phyloP scores from a whole-genome alignment of 1,140 invertebrate genomes.

The Bombus pascuorum region DNA sequence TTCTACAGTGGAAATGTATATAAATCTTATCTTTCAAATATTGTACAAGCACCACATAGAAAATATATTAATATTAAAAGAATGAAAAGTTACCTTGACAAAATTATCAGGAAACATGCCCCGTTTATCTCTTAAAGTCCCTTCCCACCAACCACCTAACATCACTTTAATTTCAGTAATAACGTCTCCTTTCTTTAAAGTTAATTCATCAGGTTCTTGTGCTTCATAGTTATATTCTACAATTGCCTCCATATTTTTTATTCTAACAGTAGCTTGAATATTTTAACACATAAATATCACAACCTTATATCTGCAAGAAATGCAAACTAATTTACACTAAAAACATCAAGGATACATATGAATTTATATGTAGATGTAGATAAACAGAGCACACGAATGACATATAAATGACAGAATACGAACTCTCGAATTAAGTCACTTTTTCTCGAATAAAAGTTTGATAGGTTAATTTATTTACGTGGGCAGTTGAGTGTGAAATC shows the following conservation, averaged over 20 bases:
- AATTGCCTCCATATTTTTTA: constrained; percentile 85
- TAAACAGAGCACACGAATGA: constrained; percentile 1
- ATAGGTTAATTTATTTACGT: constrained; percentile 6
- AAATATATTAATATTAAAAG: background rate
- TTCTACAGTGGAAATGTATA: background rate
- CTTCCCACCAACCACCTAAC: constrained; percentile 98
- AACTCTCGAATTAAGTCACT: background rate
- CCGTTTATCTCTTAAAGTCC: constrained; percentile 92
- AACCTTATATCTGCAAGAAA: constrained; percentile 43
- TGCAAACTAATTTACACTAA: background rate
- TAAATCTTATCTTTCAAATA: background rate
- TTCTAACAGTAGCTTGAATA: constrained; percentile 2
- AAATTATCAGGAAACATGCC: constrained; percentile 99
- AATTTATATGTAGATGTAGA: background rate
- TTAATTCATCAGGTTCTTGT: constrained; percentile 92
- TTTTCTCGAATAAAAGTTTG: background rate
- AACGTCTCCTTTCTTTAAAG: constrained; percentile 93
- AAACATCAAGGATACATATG: background rate
- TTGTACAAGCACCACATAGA: background rate
- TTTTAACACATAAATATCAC: constrained; percentile 42
- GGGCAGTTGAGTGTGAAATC: background rate
- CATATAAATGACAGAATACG: background rate
- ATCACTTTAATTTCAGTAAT: constrained; percentile 92
- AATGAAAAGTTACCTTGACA: constrained; percentile 86
- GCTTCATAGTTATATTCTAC: constrained; percentile 92